Conservation (phyloP, 2,888 invertebrate species). For the Cantharis lateralis region DNA sequence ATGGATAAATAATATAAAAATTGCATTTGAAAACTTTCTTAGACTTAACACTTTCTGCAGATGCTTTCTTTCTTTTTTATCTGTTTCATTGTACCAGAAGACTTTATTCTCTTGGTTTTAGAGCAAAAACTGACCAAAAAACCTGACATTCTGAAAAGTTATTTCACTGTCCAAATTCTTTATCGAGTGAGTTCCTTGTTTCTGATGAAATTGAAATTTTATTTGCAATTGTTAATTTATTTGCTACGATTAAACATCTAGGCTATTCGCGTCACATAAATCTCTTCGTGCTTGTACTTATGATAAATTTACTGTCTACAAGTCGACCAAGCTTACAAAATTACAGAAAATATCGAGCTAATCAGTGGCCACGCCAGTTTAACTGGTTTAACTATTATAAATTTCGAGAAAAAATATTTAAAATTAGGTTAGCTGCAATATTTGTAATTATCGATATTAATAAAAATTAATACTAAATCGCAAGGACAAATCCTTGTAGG, state of each 20-base stretch:
- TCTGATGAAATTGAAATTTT: neutral
- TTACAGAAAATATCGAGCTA: neutral
- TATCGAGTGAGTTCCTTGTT: neutral
- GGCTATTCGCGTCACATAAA: neutral
- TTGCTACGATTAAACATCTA: neutral
- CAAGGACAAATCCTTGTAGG: neutral
- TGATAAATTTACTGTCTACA: neutral
- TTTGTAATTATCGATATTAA: neutral
- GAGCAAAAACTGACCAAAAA: neutral
- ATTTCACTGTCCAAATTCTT: neutral
- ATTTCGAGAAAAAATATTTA: neutral
- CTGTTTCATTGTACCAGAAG: neutral
- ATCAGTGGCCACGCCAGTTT: neutral
- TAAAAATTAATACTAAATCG: neutral
- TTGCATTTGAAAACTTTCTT: neutral
- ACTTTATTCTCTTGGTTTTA: neutral
- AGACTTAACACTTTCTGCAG: neutral
- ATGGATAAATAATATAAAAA: neutral
- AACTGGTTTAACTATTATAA: too few species aligned
- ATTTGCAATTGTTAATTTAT: neutral
- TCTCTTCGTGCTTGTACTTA: neutral
- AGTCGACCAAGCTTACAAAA: neutral
- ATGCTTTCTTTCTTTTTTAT: neutral
- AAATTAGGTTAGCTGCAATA: neutral
- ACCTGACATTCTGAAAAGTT: neutral